Base-by-base conservation (phyloP, 2,113 vertebrate species). In the Lophura nycthemera region DNA sequence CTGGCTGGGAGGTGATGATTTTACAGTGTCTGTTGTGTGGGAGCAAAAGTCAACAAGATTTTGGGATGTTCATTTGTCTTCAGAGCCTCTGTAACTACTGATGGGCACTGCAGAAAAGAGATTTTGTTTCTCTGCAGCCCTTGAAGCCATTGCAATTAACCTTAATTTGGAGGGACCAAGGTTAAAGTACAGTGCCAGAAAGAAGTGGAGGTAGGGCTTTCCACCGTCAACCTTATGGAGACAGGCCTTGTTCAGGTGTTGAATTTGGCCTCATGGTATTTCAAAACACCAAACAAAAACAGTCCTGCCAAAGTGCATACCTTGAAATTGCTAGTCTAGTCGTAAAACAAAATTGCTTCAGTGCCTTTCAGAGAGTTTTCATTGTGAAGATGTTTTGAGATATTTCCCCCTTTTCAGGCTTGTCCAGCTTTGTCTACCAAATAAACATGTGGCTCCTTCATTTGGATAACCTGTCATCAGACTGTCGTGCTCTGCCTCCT, bases 261-360 rank as follows among this genome's bases (percentile, higher is more conserved):
- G 70, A 71, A 60, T 75, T 75, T 84, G 77, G 29, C 74, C 16
- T 88, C 52, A 4, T 12, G 38, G 11, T 36, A 36, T 34, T 36
- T 59, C 27, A 25, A 27, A 61, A 29, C 13, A 16, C 18, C 45
- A 36, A 40, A 30, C n/a, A 56, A 34, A 18, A 40, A 25, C 40
- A 20, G 6, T 69, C 47, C 48, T 78, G 3, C 42, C 70, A 9
- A 0, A 2, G 22, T 5, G 2, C 15, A 1, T 32, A 34, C 12
- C 2, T 27, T 73, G 79, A 65, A 73, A 27, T 15, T 83, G 45
- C 45, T 47, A 18, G 0, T 74, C 24, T 34, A n/a, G 6, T 7
- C 32, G 43, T 11, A 10, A 57, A 52, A 16, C 16, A 54, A 12
- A 88, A 63, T 56, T 65, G 10, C 21, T 83, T 32, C 34, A 61